Evolutionary conservation across 2,888 invertebrate genomes (phyloP).

Genomic region (Xylota segnis): DNA sequence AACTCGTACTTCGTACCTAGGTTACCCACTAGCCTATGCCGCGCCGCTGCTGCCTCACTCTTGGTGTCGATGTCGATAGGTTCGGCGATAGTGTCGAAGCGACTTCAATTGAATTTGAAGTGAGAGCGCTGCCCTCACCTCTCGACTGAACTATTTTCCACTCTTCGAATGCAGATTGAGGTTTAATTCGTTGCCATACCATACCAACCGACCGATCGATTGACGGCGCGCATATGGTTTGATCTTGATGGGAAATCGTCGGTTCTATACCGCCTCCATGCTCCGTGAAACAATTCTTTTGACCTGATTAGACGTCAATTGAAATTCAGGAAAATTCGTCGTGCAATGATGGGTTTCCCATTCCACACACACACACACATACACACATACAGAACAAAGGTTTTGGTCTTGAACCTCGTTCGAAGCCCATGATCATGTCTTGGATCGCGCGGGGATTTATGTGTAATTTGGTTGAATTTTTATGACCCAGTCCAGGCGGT

Average conservation of each 20-base stretch:
- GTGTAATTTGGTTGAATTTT: conserved; percentile 49
- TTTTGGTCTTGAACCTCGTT: conserved; percentile 3
- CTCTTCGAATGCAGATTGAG: conserved; percentile 72
- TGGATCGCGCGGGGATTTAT: conserved; percentile 41
- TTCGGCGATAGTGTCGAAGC: conserved; percentile 53
- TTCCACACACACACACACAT: too few species aligned
- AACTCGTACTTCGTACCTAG: conserved; percentile 38
- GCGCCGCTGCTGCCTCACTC: conserved; percentile 1
- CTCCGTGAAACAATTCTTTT: conserved; percentile 56
- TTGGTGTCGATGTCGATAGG: conserved; percentile 64
- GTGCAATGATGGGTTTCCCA: neutral
- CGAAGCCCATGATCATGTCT: conserved; percentile 18
- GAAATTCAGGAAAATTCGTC: conserved; percentile 32
- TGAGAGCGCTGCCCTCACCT: conserved; percentile 28
- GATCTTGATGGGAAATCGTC: conserved; percentile 62
- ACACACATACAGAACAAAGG: neutral
- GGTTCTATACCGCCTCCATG: conserved; percentile 12
- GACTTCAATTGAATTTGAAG: conserved; percentile 69
- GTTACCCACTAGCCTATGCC: conserved; percentile 18
- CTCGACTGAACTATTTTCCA: conserved; percentile 36
- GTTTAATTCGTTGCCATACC: conserved; percentile 45
- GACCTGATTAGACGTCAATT: conserved; percentile 64
- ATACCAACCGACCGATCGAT: conserved; percentile 21
- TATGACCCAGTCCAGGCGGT: conserved; percentile 13
- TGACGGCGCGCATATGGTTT: conserved; percentile 13